Base-by-base conservation (phyloP, 2,888 invertebrate species). In the Drosophila aldrichi region DNA sequence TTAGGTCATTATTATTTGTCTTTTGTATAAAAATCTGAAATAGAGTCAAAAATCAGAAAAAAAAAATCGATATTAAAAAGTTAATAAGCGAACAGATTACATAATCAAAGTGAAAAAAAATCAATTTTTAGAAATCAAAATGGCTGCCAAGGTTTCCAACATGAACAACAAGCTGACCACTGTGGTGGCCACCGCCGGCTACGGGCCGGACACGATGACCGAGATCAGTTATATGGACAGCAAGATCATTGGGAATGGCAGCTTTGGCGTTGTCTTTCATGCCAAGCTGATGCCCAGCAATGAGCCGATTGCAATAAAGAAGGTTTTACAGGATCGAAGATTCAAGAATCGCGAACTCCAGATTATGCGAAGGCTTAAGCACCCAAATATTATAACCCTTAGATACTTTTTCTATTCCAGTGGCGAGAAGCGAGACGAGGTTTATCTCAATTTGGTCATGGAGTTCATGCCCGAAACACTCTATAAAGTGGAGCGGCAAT, bases 341-440 rank as follows among this genome's bases (percentile, higher is more conserved):
- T 99, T 99, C 95, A 99, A 99, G 98, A 99, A 99, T 95, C 97
- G 99, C 92, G 99, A 99, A 94, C 95, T 99, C 94, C 99, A 99
- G 95, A 99, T 99, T 86, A 99, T 99, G 99, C 96, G 99, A 94
- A 97, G 98, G 93, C 95, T 99, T 94, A 98, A 99, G 94, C 99
- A 99, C 94, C 98, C 98, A 96, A 99, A 99, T 95, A 99, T 99
- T 95, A 99, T 99, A 93, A 98, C 98, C 95, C 96, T 99, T 94
- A 98, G 98, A 95, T 99, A 98, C 95, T 99, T 98, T 96, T 99
- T 99, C 95, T 99, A 99, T 95, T 99, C 99, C 93, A 98, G 98
- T 94, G 99, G 99, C 93, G 99, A 99, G 94, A 99, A 98, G 97
- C 99, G 99, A 94, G 99, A 99, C 94, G 99, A 99, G 95, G 98